phyloP scores from a whole-genome alignment of 2,888 invertebrate species.

The Hemicrepidius hirtus region DNA sequence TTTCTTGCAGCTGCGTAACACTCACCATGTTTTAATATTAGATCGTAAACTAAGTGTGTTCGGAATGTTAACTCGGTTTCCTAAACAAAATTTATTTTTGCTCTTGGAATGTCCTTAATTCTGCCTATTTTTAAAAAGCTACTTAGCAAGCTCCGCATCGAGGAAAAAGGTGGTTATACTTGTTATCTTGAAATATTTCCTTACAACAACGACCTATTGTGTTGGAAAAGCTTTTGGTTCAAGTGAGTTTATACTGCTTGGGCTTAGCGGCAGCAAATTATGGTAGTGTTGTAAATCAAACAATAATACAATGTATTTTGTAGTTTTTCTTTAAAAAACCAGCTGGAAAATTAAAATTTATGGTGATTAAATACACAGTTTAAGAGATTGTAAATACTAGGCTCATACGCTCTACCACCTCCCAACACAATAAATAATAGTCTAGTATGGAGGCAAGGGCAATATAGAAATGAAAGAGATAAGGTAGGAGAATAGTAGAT shows the following conservation, averaged over 20 bases:
- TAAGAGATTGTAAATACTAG: no score
- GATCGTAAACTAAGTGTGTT: slow-evolving; percentile 44
- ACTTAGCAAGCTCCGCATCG: slow-evolving; percentile 9
- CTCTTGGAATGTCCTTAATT: slow-evolving; percentile 51
- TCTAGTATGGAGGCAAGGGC: no score
- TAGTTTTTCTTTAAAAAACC: no score
- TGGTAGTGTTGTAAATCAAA: neutral
- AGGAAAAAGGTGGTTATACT: slow-evolving; percentile 14
- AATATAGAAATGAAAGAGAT: no score
- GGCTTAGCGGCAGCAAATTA: neutral
- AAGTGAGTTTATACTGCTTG: neutral
- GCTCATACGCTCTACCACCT: no score
- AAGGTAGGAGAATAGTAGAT: no score
- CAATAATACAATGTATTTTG: no score
- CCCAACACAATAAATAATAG: no score
- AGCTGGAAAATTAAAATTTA: no score
- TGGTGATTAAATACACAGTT: no score
- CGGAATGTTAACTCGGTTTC: slow-evolving; percentile 49
- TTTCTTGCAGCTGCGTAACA: slow-evolving; percentile 42
- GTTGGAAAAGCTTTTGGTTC: neutral
- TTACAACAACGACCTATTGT: neutral
- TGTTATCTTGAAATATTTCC: slow-evolving; percentile 5
- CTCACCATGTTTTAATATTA: slow-evolving; percentile 48
- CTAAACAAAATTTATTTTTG: slow-evolving; percentile 52
- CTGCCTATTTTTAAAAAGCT: slow-evolving; percentile 47